Evolutionary conservation across 2,113 vertebrate species (phyloP).

Genomic region (Caranx ignobilis): DNA sequence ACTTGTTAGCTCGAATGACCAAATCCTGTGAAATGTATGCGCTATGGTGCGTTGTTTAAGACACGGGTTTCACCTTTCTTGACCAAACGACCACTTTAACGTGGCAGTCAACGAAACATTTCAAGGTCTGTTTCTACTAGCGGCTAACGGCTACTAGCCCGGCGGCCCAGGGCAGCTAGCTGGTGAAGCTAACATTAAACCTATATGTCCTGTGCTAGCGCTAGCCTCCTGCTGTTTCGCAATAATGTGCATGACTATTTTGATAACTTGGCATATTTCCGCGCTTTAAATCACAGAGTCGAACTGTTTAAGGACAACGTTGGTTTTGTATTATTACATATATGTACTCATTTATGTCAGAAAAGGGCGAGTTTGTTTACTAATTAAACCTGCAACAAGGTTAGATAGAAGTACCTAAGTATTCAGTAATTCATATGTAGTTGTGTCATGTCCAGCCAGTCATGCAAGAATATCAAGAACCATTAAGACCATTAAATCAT

Average conservation of each 20-base stretch:
- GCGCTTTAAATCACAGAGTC: not conserved
- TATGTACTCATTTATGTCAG: not conserved
- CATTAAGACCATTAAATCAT: not conserved
- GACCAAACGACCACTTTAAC: not conserved
- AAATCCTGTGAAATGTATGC: accelerated
- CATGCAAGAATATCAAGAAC: not conserved
- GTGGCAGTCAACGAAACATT: too few species aligned
- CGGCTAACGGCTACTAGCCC: not conserved
- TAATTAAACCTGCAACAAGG: not conserved
- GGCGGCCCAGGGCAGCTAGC: slow-evolving; percentile 18
- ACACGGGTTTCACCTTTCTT: accelerated
- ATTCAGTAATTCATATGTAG: not conserved
- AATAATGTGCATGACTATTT: not conserved
- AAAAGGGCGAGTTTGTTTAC: not conserved
- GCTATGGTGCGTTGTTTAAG: accelerated
- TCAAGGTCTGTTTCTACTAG: slow-evolving; percentile 51
- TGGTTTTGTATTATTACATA: not conserved
- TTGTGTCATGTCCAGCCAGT: not conserved
- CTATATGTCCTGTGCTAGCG: not conserved
- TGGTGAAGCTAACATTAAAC: slow-evolving; percentile 21
- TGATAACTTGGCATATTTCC: not conserved
- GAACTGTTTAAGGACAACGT: not conserved
- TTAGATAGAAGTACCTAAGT: too few species aligned
- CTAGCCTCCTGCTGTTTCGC: not conserved
- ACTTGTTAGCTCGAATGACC: accelerated